Conservation (phyloP, 1,140 invertebrate species). For the Hydropsyche tenuis region DNA sequence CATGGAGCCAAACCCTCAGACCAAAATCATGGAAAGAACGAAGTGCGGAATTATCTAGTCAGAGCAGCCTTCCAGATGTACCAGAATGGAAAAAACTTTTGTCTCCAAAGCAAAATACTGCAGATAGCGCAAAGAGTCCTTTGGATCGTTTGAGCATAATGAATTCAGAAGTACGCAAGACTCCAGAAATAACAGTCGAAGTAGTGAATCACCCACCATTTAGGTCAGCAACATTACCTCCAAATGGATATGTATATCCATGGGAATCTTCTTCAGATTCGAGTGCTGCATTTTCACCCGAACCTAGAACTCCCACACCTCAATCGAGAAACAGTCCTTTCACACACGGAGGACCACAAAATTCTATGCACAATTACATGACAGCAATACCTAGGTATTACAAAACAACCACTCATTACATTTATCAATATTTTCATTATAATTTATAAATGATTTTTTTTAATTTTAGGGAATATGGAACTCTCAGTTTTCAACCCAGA, state of each 20-base stretch:
- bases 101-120: conserved; percentile 54
- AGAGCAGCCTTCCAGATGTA: conserved; percentile 48
- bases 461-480: conserved; percentile 59
- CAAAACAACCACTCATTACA: not conserved
- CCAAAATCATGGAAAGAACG: conserved; percentile 59
- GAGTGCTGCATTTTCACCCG: conserved; percentile 53
- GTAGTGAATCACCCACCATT: conserved; percentile 52
- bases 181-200: conserved; percentile 49
- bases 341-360: conserved; percentile 29
- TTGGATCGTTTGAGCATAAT: not conserved
- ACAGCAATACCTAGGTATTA: conserved; percentile 42
- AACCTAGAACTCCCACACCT: conserved; percentile 49
- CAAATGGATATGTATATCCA: conserved; percentile 48
- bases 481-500: conserved; percentile 53
- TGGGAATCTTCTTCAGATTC: conserved; percentile 54
- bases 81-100: conserved; percentile 59
- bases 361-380: conserved; percentile 22
- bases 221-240: conserved; percentile 15
- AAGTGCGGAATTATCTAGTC: conserved; percentile 58
- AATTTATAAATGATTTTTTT: not conserved
- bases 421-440: conserved; percentile 10
- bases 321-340: conserved; percentile 54
- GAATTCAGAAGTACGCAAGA: conserved; percentile 34
- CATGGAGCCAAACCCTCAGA: conserved; percentile 61
- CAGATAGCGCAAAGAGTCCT: not conserved